Percentiles rank a stretch among this genome's conserved stretches.
phyloP scores from a whole-genome alignment of 2,113 vertebrate genomes.

The Hemibagrus wyckioides region DNA sequence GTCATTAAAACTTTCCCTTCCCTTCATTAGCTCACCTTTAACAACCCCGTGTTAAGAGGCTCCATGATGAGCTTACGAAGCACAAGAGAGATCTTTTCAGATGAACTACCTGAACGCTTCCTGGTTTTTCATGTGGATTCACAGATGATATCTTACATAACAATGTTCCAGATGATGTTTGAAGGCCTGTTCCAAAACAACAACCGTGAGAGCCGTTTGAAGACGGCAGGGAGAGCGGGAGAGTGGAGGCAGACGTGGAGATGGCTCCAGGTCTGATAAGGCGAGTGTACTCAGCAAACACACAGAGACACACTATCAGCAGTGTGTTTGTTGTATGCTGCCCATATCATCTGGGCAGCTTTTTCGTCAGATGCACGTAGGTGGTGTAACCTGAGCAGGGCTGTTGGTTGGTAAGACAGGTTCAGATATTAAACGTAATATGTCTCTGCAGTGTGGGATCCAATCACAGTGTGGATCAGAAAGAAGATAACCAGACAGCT shows the following conservation, averaged over 20 bases:
- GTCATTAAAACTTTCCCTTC: not conserved
- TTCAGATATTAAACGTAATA: slow-evolving; percentile 12
- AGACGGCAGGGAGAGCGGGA: slow-evolving; percentile 25
- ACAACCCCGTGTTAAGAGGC: not conserved
- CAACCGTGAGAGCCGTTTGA: not conserved
- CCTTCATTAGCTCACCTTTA: slow-evolving; percentile 19
- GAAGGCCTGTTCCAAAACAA: slow-evolving; percentile 16
- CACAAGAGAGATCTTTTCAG: not conserved
- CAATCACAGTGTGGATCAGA: not conserved
- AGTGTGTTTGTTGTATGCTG: slow-evolving; percentile 48
- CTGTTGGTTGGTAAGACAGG: slow-evolving; percentile 37
- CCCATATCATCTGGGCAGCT: slow-evolving; percentile 53
- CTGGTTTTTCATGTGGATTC: not conserved
- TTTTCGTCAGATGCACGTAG: slow-evolving; percentile 57
- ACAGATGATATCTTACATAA: not conserved
- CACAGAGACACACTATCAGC: slow-evolving; percentile 46
- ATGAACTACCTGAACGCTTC: not conserved
- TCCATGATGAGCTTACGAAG: not conserved
- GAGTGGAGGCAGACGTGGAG: slow-evolving; percentile 39
- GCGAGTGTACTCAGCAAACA: slow-evolving; percentile 56
- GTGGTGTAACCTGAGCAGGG: slow-evolving; percentile 53
- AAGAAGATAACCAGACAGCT: not conserved
- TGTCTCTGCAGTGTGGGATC: not conserved
- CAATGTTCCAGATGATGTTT: slow-evolving; percentile 16
- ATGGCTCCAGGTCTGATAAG: slow-evolving; percentile 63